Percentiles rank a stretch among this genome's conserved stretches.
phyloP scores from a whole-genome alignment of 2,797 vertebrate genomes.

The Parotocinclus haroldoi region DNA sequence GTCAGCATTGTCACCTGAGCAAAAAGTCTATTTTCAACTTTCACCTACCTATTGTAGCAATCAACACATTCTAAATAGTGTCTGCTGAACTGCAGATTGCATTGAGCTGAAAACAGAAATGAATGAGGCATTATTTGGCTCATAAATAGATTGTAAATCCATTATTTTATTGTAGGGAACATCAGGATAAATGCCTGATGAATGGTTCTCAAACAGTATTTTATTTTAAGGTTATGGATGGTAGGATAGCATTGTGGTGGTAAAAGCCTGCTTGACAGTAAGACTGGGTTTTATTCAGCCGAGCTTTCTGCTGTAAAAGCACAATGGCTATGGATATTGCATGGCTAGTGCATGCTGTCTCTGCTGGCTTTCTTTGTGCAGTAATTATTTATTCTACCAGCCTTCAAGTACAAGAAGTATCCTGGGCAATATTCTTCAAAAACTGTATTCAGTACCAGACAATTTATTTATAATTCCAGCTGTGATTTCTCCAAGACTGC shows the following conservation, averaged over 20 bases:
- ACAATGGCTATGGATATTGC: conserved; percentile 34
- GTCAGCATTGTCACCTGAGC: neutral
- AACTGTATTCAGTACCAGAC: no score
- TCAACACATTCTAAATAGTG: no score
- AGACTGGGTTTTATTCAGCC: conserved; percentile 12
- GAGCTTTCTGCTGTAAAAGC: conserved; percentile 9
- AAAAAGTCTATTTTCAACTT: neutral
- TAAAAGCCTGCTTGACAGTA: conserved; percentile 24
- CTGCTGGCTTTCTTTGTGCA: conserved; percentile 17
- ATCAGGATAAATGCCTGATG: conserved; percentile 19
- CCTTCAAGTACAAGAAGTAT: neutral
- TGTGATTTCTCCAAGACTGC: no score
- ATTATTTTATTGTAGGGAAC: conserved; percentile 4
- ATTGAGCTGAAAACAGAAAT: conserved; percentile 7
- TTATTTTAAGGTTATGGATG: conserved; percentile 31
- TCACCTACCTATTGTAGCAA: neutral
- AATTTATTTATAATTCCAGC: no score
- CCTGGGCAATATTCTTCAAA: no score
- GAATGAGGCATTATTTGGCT: neutral
- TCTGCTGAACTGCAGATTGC: neutral
- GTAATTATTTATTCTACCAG: conserved; percentile 25
- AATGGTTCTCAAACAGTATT: conserved; percentile 19
- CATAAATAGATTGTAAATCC: neutral
- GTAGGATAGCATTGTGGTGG: conserved; percentile 38
- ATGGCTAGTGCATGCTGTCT: conserved; percentile 13